Evolutionary conservation across 1,140 invertebrate genomes (phyloP).

Genomic region (Metopolophium dirhodum): DNA sequence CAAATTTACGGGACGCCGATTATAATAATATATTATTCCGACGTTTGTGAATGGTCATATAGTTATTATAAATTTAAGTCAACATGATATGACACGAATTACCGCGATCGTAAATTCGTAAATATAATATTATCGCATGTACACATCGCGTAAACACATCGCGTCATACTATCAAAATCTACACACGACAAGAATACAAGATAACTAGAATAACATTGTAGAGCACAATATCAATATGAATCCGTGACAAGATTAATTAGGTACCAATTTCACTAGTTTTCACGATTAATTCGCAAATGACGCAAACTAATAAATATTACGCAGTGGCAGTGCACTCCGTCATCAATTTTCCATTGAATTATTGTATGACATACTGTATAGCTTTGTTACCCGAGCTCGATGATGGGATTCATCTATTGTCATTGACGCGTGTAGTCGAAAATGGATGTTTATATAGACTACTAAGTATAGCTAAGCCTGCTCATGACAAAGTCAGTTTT

Average conservation of each 20-base stretch:
- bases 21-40: not conserved
- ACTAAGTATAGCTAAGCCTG: not conserved
- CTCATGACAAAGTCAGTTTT: not conserved
- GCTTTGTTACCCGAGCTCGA: not conserved
- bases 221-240: not conserved
- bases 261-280: not conserved
- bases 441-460: not conserved
- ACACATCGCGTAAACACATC: not conserved
- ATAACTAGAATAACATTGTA: not conserved
- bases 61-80: not conserved
- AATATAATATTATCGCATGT: not conserved
- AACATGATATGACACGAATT: not conserved
- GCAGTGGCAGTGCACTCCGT: not conserved
- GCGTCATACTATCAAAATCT: not conserved
- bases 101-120: not conserved
- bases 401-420: not conserved
- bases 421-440: not conserved
- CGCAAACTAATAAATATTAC: not conserved
- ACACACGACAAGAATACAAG: not conserved
- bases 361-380: not conserved
- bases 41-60: not conserved
- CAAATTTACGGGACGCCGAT: conserved; percentile 11
- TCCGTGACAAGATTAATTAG: not conserved
- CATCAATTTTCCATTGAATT: conserved; percentile 3
- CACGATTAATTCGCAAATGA: not conserved